Conservation (phyloP, 2,888 invertebrate species). For the Sinhomidia bicolor region DNA sequence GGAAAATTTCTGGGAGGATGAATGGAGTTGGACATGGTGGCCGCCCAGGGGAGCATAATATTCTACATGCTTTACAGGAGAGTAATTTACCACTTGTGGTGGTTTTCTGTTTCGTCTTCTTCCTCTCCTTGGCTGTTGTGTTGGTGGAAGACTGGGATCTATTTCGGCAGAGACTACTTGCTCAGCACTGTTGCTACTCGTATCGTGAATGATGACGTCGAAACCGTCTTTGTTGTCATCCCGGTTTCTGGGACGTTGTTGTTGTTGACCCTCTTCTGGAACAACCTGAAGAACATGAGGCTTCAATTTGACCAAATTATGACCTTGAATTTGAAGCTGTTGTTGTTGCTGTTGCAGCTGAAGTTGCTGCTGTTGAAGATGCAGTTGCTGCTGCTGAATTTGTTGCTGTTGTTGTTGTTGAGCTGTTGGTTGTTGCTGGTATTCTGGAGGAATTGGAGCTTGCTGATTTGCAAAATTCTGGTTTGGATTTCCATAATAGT, state of each 20-base stretch:
- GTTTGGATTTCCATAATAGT: constrained; percentile 78
- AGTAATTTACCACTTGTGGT: constrained; percentile 61
- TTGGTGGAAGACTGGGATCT: constrained; percentile 49
- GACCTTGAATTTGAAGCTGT: constrained; percentile 46
- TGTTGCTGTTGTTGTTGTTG: constrained; percentile 62
- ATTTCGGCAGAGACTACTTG: constrained; percentile 48
- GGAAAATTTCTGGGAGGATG: constrained; percentile 58
- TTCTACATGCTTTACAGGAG: constrained; percentile 65
- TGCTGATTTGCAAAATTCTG: constrained; percentile 63
- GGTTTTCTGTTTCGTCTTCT: constrained; percentile 65
- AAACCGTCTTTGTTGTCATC: constrained; percentile 55
- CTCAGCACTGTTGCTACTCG: constrained; percentile 36
- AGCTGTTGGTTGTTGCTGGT: constrained; percentile 58
- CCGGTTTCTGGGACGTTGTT: constrained; percentile 37
- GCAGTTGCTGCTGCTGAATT: constrained; percentile 21
- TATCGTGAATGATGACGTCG: constrained; percentile 57
- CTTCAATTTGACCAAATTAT: constrained; percentile 44
- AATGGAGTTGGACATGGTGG: constrained; percentile 56
- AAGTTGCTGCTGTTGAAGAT: constrained; percentile 54
- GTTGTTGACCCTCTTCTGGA: constrained; percentile 38
- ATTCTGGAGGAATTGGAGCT: constrained; percentile 63
- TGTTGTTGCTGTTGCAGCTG: constrained; percentile 45
- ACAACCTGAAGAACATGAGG: constrained; percentile 50
- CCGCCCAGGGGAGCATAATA: constrained; percentile 65
- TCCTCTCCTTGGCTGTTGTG: constrained; percentile 47